Evolutionary conservation across 2,113 vertebrate genomes (phyloP).

Genomic region (Galbula dea): DNA sequence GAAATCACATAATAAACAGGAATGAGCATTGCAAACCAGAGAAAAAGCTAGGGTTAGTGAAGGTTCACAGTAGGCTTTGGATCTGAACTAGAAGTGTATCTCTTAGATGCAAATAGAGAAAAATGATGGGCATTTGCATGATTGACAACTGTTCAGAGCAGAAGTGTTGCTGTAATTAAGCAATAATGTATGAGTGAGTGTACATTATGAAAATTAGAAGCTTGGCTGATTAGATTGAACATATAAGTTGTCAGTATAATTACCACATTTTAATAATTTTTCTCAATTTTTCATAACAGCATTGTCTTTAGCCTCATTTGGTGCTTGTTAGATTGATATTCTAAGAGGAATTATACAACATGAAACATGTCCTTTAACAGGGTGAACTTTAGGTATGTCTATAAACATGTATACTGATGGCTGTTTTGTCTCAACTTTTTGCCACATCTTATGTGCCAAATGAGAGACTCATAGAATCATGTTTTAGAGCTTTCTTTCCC

Average conservation of each 20-base stretch:
- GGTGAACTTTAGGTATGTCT: constrained; percentile 76
- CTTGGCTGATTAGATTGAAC: constrained; percentile 82
- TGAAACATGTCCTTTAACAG: constrained; percentile 80
- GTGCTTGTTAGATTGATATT: constrained; percentile 83
- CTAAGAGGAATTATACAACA: constrained; percentile 77
- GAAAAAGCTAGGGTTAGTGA: constrained; percentile 55
- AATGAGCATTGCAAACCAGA: neutral
- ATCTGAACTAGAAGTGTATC: constrained; percentile 70
- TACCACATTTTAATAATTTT: constrained; percentile 87
- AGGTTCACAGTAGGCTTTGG: constrained; percentile 44
- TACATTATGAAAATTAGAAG: constrained; percentile 83
- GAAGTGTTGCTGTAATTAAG: constrained; percentile 82
- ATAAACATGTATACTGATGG: constrained; percentile 70
- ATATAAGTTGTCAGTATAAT: constrained; percentile 83
- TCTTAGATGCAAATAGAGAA: constrained; percentile 68
- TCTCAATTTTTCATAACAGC: constrained; percentile 81
- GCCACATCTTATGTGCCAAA: constrained; percentile 11
- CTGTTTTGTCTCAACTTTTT: constrained; percentile 54
- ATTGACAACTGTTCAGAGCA: constrained; percentile 79
- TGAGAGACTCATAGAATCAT: too few species aligned
- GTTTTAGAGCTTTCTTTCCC: constrained; percentile 38
- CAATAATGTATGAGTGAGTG: constrained; percentile 82
- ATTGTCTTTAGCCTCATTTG: constrained; percentile 83
- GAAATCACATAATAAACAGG: neutral
- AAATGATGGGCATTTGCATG: constrained; percentile 74